phyloP scores from a whole-genome alignment of 2,888 invertebrate species.

The Agrenia bidenticulata region DNA sequence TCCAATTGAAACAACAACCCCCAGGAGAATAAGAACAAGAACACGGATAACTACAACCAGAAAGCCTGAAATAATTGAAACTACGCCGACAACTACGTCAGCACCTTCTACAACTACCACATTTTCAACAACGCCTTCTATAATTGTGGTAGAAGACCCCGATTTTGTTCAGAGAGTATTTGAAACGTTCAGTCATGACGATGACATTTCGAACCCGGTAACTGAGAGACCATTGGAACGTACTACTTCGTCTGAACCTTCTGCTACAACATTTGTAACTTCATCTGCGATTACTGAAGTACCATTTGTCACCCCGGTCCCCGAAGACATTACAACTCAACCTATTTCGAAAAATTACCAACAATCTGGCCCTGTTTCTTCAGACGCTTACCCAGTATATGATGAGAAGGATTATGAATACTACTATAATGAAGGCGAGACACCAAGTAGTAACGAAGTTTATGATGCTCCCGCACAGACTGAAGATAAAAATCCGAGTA shows the following conservation, averaged over 20 bases:
- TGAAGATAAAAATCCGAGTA: neutral
- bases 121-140: neutral
- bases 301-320: neutral
- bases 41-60: too few relatives aligned
- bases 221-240: too few relatives aligned
- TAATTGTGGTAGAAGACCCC: neutral
- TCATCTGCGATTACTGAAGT: neutral
- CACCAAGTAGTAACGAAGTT: neutral
- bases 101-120: neutral
- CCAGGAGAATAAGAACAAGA: too few relatives aligned
- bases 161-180: too few relatives aligned
- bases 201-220: too few relatives aligned
- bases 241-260: too few relatives aligned
- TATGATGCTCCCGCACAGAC: neutral
- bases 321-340: neutral
- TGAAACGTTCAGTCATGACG: too few relatives aligned
- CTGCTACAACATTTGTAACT: neutral
- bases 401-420: slow-evolving; percentile 7
- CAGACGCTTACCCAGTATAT: neutral
- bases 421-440: slow-evolving; percentile 9
- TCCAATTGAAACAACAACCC: too few relatives aligned
- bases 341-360: neutral
- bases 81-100: neutral
- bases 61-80: too few relatives aligned
- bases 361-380: neutral